These are phyloP conservation scores for Zenarchopterus dispar DNA, from an alignment of 2,797 vertebrate genomes.

Conservation along the genomic window DNA sequence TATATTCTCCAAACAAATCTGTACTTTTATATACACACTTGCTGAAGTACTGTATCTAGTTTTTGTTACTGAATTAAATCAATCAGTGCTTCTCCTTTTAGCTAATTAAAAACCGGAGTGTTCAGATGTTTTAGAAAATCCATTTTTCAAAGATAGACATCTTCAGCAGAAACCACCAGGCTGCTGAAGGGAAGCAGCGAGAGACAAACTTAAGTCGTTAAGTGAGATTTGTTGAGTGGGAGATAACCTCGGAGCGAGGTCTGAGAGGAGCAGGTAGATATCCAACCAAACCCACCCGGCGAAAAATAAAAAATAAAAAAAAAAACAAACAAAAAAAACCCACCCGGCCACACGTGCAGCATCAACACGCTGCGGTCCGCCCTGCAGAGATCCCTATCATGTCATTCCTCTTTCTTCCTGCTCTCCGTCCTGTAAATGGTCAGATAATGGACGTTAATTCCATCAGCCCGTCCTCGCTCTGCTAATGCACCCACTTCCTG, in stretches of 20 bases:
- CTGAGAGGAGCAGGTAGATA: background rate
- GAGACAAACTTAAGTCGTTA: background rate
- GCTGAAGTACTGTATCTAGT: background rate
- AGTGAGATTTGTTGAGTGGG: conserved; percentile 1
- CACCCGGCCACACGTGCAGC: conserved; percentile 14
- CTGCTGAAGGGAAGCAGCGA: background rate
- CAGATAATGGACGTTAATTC: conserved; percentile 73
- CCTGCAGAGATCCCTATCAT: conserved; percentile 35
- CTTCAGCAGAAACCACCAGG: conserved; percentile 5
- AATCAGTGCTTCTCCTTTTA: background rate
- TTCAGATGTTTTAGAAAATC: conserved; percentile 3
- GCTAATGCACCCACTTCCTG: conserved; percentile 76
- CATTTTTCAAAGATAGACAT: conserved; percentile 4
- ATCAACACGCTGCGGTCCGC: conserved; percentile 42
- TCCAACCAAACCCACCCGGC: background rate
- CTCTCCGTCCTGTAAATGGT: conserved; percentile 56
- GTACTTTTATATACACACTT: too few relatives aligned
- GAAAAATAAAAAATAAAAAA: too few relatives aligned
- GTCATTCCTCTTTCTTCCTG: conserved; percentile 18
- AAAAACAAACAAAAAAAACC: too few relatives aligned
- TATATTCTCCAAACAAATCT: too few relatives aligned
- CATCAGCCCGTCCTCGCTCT: conserved; percentile 61
- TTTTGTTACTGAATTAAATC: background rate
- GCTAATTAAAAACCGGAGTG: conserved; percentile 4
- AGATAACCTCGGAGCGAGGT: background rate